Base-by-base conservation (phyloP, 2,888 invertebrate genomes). In the Lathronympha strigana region DNA sequence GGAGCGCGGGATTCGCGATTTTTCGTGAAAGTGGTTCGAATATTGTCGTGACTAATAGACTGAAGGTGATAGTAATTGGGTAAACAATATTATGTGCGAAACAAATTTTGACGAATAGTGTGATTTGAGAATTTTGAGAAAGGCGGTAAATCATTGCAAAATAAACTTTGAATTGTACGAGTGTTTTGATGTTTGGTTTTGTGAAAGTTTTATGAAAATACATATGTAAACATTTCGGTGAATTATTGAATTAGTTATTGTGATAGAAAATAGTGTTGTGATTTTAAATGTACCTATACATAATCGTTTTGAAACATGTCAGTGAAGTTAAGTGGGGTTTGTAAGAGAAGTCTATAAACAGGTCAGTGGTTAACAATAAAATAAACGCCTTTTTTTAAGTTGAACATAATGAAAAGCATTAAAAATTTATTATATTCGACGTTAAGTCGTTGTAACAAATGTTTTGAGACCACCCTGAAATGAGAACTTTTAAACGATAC, bases 381-480 rank as follows among this genome's bases (percentile, higher is more conserved):
- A 17, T 50, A 49, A 3, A n/a, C 4, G 25, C 2, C 9, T 3
- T 19, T 28, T 19, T 50, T 31, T 31, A 2, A 50, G 5, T 17
- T 28, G 2, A 15, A 13, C 9, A 15, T 28, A 28, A 28, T 49
- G 6, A 28, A 49, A 49, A 49, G 49, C 15, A 25, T 8, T 31
- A 9, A 49, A 49, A 50, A 31, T 4, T 1, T 28, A 13, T 25
- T 31, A n/a, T 13, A 13, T 6, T 11, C 17, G 17, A 19, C 50
- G 31, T 50, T 31, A 19, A 50, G 31, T 13, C 17, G 11, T 23
- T 9, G 36, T 25, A 25, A 40, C 25, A 3, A 38, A 15, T 40
- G 23, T 40, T 40, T 40, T 11, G 38, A 23, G 38, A 54, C 54
- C 54, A 54, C 54, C 54, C 11, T 11, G 25, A 25, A 15, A 23